Evolutionary conservation across 2,888 invertebrate genomes (phyloP).

Genomic region (Netelia inedita): DNA sequence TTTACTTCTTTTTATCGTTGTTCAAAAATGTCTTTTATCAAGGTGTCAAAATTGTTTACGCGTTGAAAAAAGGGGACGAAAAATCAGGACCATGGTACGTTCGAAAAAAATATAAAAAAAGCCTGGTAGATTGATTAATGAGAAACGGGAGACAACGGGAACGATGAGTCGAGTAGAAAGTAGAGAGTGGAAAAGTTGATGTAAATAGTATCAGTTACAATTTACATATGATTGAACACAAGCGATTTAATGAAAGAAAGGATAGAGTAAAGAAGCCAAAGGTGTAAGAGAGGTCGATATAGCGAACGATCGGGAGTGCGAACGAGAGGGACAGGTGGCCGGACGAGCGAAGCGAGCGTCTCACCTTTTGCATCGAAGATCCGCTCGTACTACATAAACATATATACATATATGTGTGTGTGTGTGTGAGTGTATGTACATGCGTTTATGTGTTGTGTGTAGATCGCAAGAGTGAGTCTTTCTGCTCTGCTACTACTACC

Average conservation of each 20-base stretch:
- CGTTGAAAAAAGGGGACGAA: no score
- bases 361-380: conserved; percentile 54
- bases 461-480: conserved; percentile 36
- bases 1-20: no score
- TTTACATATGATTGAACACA: conserved; percentile 26
- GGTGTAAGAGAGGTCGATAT: background rate
- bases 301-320: conserved; percentile 48
- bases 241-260: conserved; percentile 40
- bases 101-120: background rate
- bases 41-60: no score
- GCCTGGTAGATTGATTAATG: conserved; percentile 3
- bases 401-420: background rate
- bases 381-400: background rate
- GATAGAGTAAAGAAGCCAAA: background rate
- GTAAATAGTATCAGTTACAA: conserved; percentile 43
- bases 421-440: background rate
- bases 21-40: no score
- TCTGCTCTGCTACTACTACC: conserved; percentile 37
- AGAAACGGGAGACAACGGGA: conserved; percentile 11
- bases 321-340: conserved; percentile 52
- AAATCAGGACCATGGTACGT: background rate
- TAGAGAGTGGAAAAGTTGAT: conserved; percentile 22
- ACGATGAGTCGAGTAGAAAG: conserved; percentile 34
- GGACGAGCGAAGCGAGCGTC: conserved; percentile 45
- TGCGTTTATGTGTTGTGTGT: background rate